Evolutionary conservation across 2,113 vertebrate genomes (phyloP).

Genomic region (Protomyctophum bolini): DNA sequence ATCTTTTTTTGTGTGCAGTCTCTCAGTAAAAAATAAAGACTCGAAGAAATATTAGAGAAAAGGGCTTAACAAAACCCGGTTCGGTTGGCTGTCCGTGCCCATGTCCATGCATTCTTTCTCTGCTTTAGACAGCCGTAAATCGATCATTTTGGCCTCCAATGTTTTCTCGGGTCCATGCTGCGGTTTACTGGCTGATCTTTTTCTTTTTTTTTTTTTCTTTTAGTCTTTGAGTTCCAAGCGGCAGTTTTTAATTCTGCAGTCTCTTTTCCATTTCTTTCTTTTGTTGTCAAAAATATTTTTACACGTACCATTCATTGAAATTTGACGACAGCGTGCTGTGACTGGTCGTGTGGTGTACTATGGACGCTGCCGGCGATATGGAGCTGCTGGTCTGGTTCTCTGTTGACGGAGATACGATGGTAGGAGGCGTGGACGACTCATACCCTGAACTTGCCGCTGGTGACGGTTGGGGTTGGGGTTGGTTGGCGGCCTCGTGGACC

Average conservation of each 20-base stretch:
- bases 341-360: constrained; percentile 95
- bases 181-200: constrained; percentile 82
- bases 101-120: constrained; percentile 82
- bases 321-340: constrained; percentile 99
- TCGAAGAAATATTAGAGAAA: constrained; percentile 55
- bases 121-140: constrained; percentile 79
- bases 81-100: constrained; percentile 81
- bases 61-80: constrained; percentile 58
- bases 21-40: constrained; percentile 75
- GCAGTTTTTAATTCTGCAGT: constrained; percentile 85
- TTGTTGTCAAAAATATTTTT: constrained; percentile 85
- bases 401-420: constrained; percentile 97
- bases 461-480: constrained; percentile 91
- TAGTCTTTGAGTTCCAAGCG: constrained; percentile 82
- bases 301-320: constrained; percentile 99
- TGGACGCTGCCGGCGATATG: constrained; percentile 95
- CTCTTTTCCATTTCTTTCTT: constrained; percentile 77
- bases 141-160: constrained; percentile 76
- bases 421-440: constrained; percentile 98
- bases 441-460: constrained; percentile 98
- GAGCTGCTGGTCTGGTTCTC: constrained; percentile 97
- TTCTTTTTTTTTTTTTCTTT: constrained; percentile 77
- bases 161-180: constrained; percentile 84
- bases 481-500: constrained; percentile 96
- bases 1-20: constrained; percentile 81